phyloP scores from a whole-genome alignment of 2,797 vertebrate genomes.

The Nannoperca obscura region DNA sequence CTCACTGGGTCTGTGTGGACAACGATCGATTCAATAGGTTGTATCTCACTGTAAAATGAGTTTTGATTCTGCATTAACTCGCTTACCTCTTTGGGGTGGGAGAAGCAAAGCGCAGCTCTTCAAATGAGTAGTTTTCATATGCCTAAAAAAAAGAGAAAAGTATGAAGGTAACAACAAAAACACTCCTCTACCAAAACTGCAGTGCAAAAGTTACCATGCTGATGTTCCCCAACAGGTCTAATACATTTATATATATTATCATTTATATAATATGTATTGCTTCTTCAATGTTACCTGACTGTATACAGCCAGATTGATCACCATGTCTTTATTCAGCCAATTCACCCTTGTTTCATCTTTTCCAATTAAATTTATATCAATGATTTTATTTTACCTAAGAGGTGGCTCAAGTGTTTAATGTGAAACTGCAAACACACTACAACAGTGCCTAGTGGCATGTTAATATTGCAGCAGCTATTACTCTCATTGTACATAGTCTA shows the following conservation, averaged over 20 bases:
- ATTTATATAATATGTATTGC: too few relatives aligned
- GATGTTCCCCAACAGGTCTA: not conserved
- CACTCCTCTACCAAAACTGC: not conserved
- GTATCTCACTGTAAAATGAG: not conserved
- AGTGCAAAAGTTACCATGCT: not conserved
- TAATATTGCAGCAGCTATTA: not conserved
- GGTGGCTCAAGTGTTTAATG: not conserved
- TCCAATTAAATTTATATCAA: not conserved
- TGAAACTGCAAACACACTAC: not conserved
- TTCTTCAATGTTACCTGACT: not conserved
- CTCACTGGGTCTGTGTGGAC: slow-evolving; percentile 92
- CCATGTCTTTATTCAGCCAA: not conserved
- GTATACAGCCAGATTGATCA: not conserved
- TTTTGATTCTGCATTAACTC: not conserved
- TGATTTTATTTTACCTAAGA: not conserved
- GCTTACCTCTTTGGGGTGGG: slow-evolving; percentile 97
- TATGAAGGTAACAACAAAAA: not conserved
- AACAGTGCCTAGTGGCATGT: not conserved
- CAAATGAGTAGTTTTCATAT: slow-evolving; percentile 99
- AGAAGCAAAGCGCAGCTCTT: slow-evolving; percentile 98
- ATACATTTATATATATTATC: too few relatives aligned
- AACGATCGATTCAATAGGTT: slow-evolving; percentile 46
- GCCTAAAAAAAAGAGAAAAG: slow-evolving; percentile 81
- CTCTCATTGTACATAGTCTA: too few relatives aligned
- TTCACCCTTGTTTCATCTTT: not conserved